Percentiles rank a stretch among this genome's conserved stretches.
Conservation (phyloP, 2,797 vertebrate genomes). For the Lutjanus argentimaculatus region DNA sequence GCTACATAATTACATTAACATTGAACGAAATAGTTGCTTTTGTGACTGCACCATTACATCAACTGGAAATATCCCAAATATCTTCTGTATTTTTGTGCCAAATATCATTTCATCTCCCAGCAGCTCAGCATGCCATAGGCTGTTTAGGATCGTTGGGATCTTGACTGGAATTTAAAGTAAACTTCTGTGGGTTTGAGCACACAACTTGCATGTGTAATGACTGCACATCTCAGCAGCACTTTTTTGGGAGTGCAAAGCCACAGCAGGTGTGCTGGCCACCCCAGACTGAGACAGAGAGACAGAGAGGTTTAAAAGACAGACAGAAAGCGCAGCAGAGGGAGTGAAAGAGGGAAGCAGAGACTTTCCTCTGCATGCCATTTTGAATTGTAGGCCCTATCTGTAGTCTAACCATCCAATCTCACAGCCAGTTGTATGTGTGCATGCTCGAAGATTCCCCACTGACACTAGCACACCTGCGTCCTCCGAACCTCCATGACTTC, state of each 20-base stretch:
- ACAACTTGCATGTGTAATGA: slow-evolving; percentile 1
- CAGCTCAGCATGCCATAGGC: neutral
- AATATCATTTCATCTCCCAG: neutral
- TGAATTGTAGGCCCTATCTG: slow-evolving; percentile 2
- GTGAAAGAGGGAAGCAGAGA: slow-evolving; percentile 21
- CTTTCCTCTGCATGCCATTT: slow-evolving; percentile 44
- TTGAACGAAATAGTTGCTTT: slow-evolving; percentile 2
- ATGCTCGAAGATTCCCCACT: neutral
- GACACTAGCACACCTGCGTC: slow-evolving; percentile 11
- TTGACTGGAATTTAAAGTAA: slow-evolving; percentile 26
- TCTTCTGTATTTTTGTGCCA: slow-evolving; percentile 6
- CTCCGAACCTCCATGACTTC: neutral
- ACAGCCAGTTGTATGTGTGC: slow-evolving; percentile 30
- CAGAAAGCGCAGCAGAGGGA: slow-evolving; percentile 15
- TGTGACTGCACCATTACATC: neutral
- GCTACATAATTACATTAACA: neutral
- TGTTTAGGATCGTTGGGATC: slow-evolving; percentile 9
- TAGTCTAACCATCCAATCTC: slow-evolving; percentile 68
- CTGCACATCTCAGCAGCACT: neutral
- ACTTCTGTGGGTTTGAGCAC: slow-evolving; percentile 16
- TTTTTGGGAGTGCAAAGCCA: slow-evolving; percentile 2
- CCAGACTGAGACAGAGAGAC: slow-evolving; percentile 11
- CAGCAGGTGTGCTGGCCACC: slow-evolving; percentile 27
- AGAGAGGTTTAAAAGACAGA: slow-evolving; percentile 16
- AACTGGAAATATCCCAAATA: neutral